Conservation (phyloP, 2,113 vertebrate species). For the Eubucco bourcierii region DNA sequence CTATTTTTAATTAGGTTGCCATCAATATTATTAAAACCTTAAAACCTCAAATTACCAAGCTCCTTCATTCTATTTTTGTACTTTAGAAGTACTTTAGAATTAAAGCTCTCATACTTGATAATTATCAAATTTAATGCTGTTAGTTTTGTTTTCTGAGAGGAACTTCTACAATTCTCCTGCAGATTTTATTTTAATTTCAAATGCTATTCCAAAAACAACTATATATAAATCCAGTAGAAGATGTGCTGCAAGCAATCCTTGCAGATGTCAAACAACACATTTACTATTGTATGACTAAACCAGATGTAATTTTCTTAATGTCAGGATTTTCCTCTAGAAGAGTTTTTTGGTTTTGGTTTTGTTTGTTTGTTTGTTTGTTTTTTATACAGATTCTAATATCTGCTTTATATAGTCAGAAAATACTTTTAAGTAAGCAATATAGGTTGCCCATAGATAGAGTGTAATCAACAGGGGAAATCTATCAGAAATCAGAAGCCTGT, state of each 20-base stretch:
- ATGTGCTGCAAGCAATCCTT: background rate
- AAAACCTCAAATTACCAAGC: background rate
- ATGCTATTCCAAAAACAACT: conserved; percentile 34
- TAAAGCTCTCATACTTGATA: background rate
- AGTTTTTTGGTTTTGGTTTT: too few species aligned
- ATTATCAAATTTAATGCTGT: background rate
- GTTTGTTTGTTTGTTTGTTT: conserved; percentile 14
- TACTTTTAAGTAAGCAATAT: background rate
- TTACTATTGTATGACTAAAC: conserved; percentile 62
- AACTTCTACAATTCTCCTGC: conserved; percentile 51
- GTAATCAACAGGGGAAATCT: background rate
- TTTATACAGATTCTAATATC: conserved; percentile 48
- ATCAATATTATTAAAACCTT: background rate
- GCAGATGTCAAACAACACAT: conserved; percentile 67
- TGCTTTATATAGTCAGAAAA: background rate
- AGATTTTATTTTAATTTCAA: conserved; percentile 48
- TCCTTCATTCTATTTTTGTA: background rate
- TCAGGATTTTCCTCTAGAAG: conserved; percentile 57
- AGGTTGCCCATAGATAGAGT: background rate
- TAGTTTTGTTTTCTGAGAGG: background rate
- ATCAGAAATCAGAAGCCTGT: background rate
- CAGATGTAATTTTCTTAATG: conserved; percentile 69
- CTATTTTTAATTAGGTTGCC: background rate
- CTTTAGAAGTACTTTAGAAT: background rate
- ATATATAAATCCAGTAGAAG: conserved; percentile 51